phyloP scores from a whole-genome alignment of 1,140 invertebrate genomes.

The Heliconius hermathena region DNA sequence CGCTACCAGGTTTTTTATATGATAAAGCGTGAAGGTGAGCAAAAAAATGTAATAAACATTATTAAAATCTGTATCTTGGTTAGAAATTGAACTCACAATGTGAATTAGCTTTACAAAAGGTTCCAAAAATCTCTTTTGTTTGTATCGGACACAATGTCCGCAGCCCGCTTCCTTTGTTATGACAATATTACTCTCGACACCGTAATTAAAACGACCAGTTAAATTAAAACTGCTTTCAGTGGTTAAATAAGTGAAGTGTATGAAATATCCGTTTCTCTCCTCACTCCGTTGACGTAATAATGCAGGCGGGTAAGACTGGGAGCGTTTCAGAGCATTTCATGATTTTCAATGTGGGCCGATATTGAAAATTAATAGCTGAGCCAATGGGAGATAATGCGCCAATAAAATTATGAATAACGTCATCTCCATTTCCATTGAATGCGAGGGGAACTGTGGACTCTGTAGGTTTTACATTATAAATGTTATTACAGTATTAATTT shows the following conservation, averaged over 20 bases:
- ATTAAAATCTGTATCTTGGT: neutral
- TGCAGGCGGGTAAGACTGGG: conserved; percentile 16
- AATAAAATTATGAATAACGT: conserved; percentile 10
- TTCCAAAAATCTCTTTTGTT: conserved; percentile 35
- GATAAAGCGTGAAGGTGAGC: no score
- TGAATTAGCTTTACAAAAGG: conserved; percentile 6
- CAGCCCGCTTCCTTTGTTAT: conserved; percentile 44
- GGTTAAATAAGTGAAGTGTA: conserved; percentile 16
- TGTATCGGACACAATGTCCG: conserved; percentile 39
- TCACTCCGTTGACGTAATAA: conserved; percentile 16
- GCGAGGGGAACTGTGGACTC: neutral
- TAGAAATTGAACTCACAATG: neutral
- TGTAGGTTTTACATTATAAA: conserved; percentile 13
- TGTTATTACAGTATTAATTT: conserved; percentile 6
- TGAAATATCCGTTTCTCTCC: conserved; percentile 25
- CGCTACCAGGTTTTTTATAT: no score
- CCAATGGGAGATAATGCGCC: conserved; percentile 9
- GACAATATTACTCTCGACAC: conserved; percentile 43
- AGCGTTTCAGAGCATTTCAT: conserved; percentile 10
- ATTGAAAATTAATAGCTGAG: conserved; percentile 7
- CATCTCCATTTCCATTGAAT: neutral
- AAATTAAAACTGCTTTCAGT: conserved; percentile 26
- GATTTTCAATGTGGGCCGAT: conserved; percentile 2
- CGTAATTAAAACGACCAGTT: conserved; percentile 41
- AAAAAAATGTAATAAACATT: no score